Conservation (phyloP, 2,888 invertebrate species). For the Drosophila borealis region DNA sequence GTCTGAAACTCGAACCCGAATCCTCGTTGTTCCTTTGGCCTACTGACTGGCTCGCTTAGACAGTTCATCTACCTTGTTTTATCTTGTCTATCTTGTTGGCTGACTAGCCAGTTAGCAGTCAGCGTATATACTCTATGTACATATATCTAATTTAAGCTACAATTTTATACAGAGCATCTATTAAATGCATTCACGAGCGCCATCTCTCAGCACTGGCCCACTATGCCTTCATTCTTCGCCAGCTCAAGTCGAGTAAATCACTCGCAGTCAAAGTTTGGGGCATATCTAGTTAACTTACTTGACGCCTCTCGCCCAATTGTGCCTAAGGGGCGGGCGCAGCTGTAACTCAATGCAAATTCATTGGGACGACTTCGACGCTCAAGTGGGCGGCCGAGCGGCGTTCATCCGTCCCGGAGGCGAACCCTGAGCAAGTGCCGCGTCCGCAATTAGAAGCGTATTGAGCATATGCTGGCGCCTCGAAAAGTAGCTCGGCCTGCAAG, state of each 20-base stretch:
- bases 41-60: too few species aligned
- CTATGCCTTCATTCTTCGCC: slow-evolving; percentile 3
- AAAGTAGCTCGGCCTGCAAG: slow-evolving; percentile 59
- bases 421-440: slow-evolving; percentile 50
- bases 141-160: not conserved
- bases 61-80: too few species aligned
- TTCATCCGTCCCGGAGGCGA: slow-evolving; percentile 11
- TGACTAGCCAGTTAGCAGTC: too few species aligned
- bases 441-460: slow-evolving; percentile 75
- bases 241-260: slow-evolving; percentile 52
- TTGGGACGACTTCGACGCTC: slow-evolving; percentile 57
- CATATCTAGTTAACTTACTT: slow-evolving; percentile 20
- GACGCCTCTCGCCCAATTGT: not conserved
- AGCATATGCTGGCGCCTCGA: slow-evolving; percentile 57
- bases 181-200: not conserved
- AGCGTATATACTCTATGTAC: too few species aligned
- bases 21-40: too few species aligned
- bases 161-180: too few species aligned
- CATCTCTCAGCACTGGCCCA: not conserved
- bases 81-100: too few species aligned
- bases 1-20: too few species aligned
- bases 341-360: slow-evolving; percentile 63
- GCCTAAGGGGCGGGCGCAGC: slow-evolving; percentile 3
- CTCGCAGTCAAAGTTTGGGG: slow-evolving; percentile 57
- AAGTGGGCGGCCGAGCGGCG: slow-evolving; percentile 5